phyloP scores from a whole-genome alignment of 2,888 invertebrate species.

The Peribatodes rhomboidaria region DNA sequence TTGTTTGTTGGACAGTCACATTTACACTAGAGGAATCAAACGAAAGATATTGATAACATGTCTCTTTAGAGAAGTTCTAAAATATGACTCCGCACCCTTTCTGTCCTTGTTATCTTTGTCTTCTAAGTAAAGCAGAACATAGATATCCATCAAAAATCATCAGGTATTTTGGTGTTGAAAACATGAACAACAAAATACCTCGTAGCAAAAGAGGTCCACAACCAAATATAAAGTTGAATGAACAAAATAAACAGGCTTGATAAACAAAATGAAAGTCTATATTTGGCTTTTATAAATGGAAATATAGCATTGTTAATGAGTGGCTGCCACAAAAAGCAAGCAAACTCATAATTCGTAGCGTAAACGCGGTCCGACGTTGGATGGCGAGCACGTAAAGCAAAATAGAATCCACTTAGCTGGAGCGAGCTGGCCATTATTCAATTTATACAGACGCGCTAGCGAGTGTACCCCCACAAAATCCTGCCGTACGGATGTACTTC shows the following conservation, averaged over 20 bases:
- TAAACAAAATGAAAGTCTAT: constrained; percentile 7
- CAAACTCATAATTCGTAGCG: constrained; percentile 55
- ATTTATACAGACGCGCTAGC: constrained; percentile 66
- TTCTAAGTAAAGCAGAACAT: no score
- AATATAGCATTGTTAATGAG: constrained; percentile 53
- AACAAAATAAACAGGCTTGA: constrained; percentile 13
- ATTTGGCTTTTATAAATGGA: constrained; percentile 36
- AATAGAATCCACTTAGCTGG: constrained; percentile 79
- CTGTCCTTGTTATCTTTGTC: background rate
- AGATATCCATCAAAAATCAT: no score
- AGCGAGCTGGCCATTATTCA: constrained; percentile 78
- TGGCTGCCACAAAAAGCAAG: constrained; percentile 46
- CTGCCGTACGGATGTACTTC: constrained; percentile 54
- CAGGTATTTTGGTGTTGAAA: no score
- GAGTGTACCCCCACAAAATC: constrained; percentile 62
- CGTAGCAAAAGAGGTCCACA: background rate
- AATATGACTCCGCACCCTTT: background rate
- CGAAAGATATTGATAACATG: background rate
- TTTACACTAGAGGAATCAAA: constrained; percentile 17
- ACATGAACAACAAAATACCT: background rate
- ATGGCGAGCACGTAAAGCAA: constrained; percentile 70
- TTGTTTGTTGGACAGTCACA: constrained; percentile 14
- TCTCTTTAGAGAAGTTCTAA: background rate
- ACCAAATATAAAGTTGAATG: background rate
- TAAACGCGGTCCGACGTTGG: constrained; percentile 55